phyloP scores from a whole-genome alignment of 2,888 invertebrate species.

The Ornithoptera alexandrae region DNA sequence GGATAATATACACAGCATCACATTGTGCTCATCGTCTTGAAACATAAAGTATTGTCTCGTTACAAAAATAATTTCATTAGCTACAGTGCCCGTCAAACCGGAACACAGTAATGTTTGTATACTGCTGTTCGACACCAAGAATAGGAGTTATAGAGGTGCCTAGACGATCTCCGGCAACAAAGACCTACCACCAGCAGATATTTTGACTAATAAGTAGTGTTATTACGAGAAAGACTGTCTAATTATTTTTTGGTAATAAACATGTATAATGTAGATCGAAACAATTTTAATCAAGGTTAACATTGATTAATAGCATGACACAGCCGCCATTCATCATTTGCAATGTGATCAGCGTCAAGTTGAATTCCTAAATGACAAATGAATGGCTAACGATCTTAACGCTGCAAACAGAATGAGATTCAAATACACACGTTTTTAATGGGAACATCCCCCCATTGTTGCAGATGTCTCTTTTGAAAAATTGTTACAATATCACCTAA shows the following conservation, averaged over 20 bases:
- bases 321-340: constrained; percentile 56
- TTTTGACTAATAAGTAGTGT: background rate
- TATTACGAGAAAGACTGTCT: background rate
- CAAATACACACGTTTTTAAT: background rate
- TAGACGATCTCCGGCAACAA: too few relatives aligned
- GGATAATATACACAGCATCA: too few relatives aligned
- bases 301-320: constrained; percentile 11
- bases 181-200: too few relatives aligned
- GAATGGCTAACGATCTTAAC: constrained; percentile 44
- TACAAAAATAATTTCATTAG: too few relatives aligned
- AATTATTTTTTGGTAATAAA: background rate
- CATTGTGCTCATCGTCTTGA: too few relatives aligned
- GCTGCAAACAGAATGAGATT: constrained; percentile 36
- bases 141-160: too few relatives aligned
- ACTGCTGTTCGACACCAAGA: too few relatives aligned
- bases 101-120: too few relatives aligned
- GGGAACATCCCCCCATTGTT: background rate
- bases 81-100: too few relatives aligned
- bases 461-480: background rate
- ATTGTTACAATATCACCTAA: background rate
- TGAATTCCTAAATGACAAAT: constrained; percentile 36
- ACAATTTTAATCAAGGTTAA: background rate
- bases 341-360: constrained; percentile 55
- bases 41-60: too few relatives aligned
- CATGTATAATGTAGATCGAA: background rate